Evolutionary conservation across 2,113 vertebrate species (phyloP), one percentile per base, ranked within the genome.

Genomic region (Ahaetulla prasina): DNA sequence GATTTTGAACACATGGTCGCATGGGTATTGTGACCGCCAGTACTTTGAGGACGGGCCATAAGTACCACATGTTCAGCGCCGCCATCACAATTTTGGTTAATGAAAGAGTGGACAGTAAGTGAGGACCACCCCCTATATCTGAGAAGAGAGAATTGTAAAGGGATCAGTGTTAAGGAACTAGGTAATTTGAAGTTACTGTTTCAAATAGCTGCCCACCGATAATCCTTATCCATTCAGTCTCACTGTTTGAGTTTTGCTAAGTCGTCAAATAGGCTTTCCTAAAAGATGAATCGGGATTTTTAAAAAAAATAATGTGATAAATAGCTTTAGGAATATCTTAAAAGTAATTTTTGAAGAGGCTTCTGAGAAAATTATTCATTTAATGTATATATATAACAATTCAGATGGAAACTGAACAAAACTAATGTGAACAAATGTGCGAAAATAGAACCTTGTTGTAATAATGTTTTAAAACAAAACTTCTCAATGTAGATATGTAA

Each of bases 371-470:
- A 89, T n/a, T 54, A 30, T 55, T 16, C 84, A 90, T 43, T 53
- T 27, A 92, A 4, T 68, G 8, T 68, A 60, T 27, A 60, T 91
- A 0, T 18, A 22, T 92, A 0, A 86, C 91, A 88, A 11, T 93
- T 47, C 80, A 20, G 39, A 94, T 27, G 89, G 60, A 93, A 87
- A 30, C 86, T 63, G 30, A 87, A 60, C 49, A 25, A 89, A 93
- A 84, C 88, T 47, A 95, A 47, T 20, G 45, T 74, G 68, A 39
- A 39, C 16, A 74, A 80, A 39, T n/a, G 54, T 60, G 89, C 88
- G 0, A 0, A 22, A 90, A 84, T 60, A 0, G 16, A 16, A 35
- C 89, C 88, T 93, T 45, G 50, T 88, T 30, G 60, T 25, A 22
- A 94, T 43, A 88, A 89, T 54, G 43, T 91, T 74, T 90, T 52